Percentiles rank a stretch among this genome's conserved stretches.
phyloP scores from a whole-genome alignment of 30 jellyfish, hydroid and myxozoan species.

The Catostylus mosaicus region DNA sequence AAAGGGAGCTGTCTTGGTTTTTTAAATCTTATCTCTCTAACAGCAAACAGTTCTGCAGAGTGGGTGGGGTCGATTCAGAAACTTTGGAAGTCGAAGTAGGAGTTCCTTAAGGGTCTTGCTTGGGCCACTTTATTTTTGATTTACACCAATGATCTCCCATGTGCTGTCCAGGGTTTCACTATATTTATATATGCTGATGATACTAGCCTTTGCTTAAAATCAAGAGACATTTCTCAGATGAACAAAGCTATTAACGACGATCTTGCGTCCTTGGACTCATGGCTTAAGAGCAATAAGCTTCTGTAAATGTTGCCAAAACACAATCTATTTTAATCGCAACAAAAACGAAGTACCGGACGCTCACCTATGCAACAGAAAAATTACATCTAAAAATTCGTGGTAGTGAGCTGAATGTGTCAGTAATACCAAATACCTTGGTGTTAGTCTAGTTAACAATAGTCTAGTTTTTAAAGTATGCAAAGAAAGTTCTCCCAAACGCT shows the following conservation, averaged over 20 bases:
- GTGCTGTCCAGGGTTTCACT: too few species aligned
- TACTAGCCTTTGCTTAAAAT: not conserved
- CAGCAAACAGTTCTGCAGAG: not conserved
- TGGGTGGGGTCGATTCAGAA: not conserved
- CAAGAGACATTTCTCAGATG: not conserved
- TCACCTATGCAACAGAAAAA: too few species aligned
- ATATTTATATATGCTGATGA: too few species aligned
- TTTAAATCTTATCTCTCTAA: not conserved
- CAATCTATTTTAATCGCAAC: not conserved
- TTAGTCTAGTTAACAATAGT: not conserved
- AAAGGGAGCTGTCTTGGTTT: not conserved
- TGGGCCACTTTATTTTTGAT: too few species aligned
- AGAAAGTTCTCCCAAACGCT: too few species aligned
- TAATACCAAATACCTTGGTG: too few species aligned
- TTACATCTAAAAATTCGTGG: not conserved
- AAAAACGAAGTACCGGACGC: too few species aligned
- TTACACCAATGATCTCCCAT: too few species aligned
- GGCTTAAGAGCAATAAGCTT: not conserved
- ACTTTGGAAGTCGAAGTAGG: not conserved
- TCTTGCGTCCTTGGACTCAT: too few species aligned
- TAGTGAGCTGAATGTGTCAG: not conserved
- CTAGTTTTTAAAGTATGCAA: not conserved
- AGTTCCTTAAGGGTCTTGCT: too few species aligned
- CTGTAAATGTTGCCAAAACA: not conserved
- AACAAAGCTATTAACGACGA: not conserved